Base-by-base conservation (phyloP, 64 coral and sea anemone species). In the Platygyra sinensis region DNA sequence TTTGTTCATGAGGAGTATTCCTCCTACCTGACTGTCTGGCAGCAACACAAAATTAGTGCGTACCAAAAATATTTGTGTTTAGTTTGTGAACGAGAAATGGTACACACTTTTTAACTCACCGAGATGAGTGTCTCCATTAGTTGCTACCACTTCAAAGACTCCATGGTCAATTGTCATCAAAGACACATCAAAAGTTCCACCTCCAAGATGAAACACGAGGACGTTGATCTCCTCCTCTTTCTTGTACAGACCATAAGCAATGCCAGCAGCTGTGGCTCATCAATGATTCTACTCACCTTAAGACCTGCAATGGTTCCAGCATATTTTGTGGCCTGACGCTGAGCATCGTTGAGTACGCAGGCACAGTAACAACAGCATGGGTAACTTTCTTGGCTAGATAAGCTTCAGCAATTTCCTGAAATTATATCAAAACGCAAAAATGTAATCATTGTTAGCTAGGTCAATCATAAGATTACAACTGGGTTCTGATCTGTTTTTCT, bases 361-460 rank as follows among this genome's bases (percentile, higher is more conserved):
- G 96, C 20, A 98, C 96, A 67, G 96, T 98, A 71, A 98, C 96
- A 49, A 98, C 96, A 51, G 96, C 96, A 95, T 98, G 96, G 17
- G 96, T 98, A 52, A 98, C 96, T 88, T 98, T 98, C 91, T 98
- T 98, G n/a, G 93, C 90, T 65, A 98, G 91, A 79, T 98, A 98
- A 29, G 96, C 96, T 76, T 98, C 96, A 42, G 96, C 96, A 79
- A 94, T 95, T 98, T 98, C 96, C 96, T 98, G 51, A 14, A 60
- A 79, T 17, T 32, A 85, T 29, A 42, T 90, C 5, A 33, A 11
- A 36, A 72, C 24, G 16, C 29, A n/a, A 60, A 13, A 62, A 62
- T 59, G 12, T 5, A 69, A 27, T 69, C n/a, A 25, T 7, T 27
- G 22, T 2, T n/a, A n/a, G n/a, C n/a, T 0, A 2, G 65, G 24